Evolutionary conservation across 2,113 vertebrate genomes (phyloP).

Genomic region (Smithornis capensis): DNA sequence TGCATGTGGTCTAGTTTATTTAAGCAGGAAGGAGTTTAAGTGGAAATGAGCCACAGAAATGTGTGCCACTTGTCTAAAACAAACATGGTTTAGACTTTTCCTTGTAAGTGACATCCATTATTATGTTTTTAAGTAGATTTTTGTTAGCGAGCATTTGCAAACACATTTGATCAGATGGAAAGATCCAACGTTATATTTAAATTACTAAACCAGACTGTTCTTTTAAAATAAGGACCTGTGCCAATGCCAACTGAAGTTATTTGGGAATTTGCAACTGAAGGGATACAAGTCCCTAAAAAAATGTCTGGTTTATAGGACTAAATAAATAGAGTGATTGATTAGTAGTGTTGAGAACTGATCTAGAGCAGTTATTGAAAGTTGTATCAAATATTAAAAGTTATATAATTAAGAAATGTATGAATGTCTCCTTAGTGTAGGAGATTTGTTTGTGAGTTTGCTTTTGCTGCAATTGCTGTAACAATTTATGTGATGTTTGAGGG

Average conservation of each 20-base stretch:
- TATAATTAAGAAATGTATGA: background rate
- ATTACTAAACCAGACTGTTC: background rate
- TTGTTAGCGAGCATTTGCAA: conserved; percentile 31
- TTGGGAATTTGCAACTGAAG: background rate
- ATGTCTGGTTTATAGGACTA: background rate
- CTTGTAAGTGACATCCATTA: conserved; percentile 13
- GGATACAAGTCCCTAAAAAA: background rate
- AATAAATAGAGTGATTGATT: background rate
- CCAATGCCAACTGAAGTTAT: background rate
- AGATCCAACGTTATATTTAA: background rate
- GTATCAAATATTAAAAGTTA: background rate
- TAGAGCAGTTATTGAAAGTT: background rate
- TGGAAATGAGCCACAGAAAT: conserved; percentile 38
- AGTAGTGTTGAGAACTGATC: background rate
- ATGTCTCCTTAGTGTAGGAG: background rate
- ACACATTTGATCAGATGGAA: background rate
- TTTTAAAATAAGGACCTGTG: background rate
- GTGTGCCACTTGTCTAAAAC: conserved; percentile 53
- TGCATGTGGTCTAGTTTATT: conserved; percentile 22
- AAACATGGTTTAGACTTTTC: conserved; percentile 29
- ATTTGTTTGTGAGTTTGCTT: background rate
- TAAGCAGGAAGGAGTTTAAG: conserved; percentile 46
- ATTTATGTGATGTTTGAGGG: background rate
- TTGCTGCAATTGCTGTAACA: background rate
- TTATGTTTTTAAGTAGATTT: conserved; percentile 39